Conservation (phyloP, 2,888 invertebrate genomes). For the Acanthosepion esculentum region DNA sequence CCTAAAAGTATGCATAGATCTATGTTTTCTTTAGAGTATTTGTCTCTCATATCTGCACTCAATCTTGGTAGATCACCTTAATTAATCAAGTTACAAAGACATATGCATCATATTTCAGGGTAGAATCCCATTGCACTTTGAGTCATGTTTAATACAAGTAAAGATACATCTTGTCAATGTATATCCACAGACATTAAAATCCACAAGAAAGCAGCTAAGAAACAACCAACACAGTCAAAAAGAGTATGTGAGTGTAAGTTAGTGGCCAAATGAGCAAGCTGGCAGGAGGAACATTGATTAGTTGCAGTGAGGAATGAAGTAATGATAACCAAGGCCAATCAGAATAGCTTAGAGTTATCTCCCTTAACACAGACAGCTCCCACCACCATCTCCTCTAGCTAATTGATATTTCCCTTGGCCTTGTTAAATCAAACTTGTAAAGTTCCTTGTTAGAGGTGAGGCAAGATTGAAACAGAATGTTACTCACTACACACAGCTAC, state of each 20-base stretch:
- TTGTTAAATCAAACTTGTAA: not conserved
- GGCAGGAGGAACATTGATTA: not conserved
- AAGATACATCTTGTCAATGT: not conserved
- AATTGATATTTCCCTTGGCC: not conserved
- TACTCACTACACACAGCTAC: not conserved
- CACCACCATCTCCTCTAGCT: not conserved
- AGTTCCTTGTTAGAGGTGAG: not conserved
- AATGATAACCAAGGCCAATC: not conserved
- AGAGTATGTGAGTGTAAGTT: not conserved
- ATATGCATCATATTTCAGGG: not conserved
- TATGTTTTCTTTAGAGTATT: slow-evolving; percentile 34
- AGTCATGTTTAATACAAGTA: not conserved
- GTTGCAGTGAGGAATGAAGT: not conserved
- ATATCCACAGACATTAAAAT: slow-evolving; percentile 16
- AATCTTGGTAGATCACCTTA: not conserved
- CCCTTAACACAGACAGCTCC: not conserved
- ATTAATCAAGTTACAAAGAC: not conserved
- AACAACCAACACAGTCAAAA: slow-evolving; percentile 21
- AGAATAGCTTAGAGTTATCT: not conserved
- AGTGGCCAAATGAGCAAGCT: not conserved
- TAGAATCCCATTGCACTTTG: not conserved
- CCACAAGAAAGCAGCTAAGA: not conserved
- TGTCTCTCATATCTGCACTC: slow-evolving; percentile 45
- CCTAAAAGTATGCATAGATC: slow-evolving; percentile 45
- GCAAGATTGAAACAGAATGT: not conserved